Evolutionary conservation across 2,888 invertebrate species (phyloP), one percentile per base, ranked within the genome.

Genomic region (Leucophora obtusa): DNA sequence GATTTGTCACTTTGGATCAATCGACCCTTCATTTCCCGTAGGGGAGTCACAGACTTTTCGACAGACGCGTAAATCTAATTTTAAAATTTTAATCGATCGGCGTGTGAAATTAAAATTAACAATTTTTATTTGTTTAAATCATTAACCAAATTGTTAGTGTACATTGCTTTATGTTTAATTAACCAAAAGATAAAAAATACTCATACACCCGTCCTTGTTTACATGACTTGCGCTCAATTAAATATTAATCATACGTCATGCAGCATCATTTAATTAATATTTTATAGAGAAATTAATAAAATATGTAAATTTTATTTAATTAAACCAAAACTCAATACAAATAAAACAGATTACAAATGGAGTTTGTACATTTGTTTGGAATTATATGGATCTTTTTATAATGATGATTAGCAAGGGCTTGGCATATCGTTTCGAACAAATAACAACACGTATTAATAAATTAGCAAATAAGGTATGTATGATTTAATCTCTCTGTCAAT

Each of bases 351-450:
- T 86, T 0, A 54, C 85, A 2, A 88, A 87, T 74, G 85, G 79
- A 10, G 65, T 74, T 51, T 86, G 86, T 56, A 95, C 95, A 0
- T 93, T 94, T 66, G 91, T 93, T 2, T 95, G 95, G 95, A 95
- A 94, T 86, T 94, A 93, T 80, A 93, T 94, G 88, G 95, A 95
- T 85, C 87, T 95, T 35, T 93, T 95, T 76, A 93, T 95, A 18
- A 94, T 95, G 85, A 89, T 95, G 71, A 90, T 94, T 43, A 94
- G 95, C 87, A 91, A 93, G 85, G 94, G 94, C 0, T 89, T 95
- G 24, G 91, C 93, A 0, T 93, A 93, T 38, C 92, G 94, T 38
- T 95, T 95, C 83, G 91, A 92, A 68, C 93, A 94, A 86, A 88
- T 94, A n/a, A 94, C 94, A 62, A 84, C 59, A 21, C 87, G 89